phyloP scores from a whole-genome alignment of 1,140 invertebrate species.

The Helicoverpa zea region DNA sequence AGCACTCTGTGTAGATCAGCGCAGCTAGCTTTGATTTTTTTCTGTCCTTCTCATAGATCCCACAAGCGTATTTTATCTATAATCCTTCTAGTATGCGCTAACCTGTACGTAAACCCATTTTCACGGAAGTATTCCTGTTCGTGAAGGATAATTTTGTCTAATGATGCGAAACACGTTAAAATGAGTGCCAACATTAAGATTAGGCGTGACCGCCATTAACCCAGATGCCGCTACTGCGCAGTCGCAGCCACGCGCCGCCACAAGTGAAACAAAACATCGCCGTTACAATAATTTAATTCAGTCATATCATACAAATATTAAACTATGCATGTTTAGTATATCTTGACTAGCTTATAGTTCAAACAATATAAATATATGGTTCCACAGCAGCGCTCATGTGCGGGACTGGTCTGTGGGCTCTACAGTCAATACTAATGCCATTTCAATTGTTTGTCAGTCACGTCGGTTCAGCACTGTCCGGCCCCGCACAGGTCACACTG shows the following conservation, averaged over 20 bases:
- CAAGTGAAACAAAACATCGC: conserved; percentile 17
- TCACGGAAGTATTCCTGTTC: not conserved
- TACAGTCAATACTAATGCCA: not conserved
- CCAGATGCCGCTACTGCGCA: conserved; percentile 7
- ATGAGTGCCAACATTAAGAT: conserved; percentile 7
- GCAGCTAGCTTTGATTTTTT: too few relatives aligned
- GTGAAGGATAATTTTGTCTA: not conserved
- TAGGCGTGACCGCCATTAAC: not conserved
- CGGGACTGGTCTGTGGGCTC: not conserved
- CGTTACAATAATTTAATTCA: conserved; percentile 59
- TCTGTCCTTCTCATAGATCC: too few relatives aligned
- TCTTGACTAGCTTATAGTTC: conserved; percentile 37
- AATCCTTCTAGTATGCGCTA: too few relatives aligned
- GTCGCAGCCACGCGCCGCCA: not conserved
- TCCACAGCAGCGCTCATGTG: not conserved
- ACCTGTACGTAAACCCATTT: too few relatives aligned
- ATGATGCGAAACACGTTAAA: not conserved
- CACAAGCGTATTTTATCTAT: too few relatives aligned
- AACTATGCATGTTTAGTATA: conserved; percentile 41
- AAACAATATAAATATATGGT: conserved; percentile 23
- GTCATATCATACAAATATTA: conserved; percentile 60
- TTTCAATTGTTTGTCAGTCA: not conserved
- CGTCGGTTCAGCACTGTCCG: too few relatives aligned
- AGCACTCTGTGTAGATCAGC: too few relatives aligned
- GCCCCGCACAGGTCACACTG: not conserved